Evolutionary conservation across 2,113 vertebrate genomes (phyloP).

Genomic region (Dicaeum eximium): DNA sequence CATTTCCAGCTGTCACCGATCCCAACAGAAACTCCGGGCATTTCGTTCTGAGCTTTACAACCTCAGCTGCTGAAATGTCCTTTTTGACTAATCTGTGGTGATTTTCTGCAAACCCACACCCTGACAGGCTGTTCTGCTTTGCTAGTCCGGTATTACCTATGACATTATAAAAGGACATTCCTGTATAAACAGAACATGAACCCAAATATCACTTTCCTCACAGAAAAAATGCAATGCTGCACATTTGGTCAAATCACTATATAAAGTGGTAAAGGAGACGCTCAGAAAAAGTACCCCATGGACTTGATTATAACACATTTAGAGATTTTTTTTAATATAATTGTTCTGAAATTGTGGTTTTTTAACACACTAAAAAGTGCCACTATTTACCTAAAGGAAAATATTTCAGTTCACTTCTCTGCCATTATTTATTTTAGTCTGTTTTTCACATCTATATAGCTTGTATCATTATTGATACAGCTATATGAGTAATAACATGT

Average conservation of each 20-base stretch:
- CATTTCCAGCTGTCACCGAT: background rate
- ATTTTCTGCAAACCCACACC: background rate
- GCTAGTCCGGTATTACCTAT: background rate
- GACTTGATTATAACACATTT: background rate
- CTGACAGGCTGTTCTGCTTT: background rate
- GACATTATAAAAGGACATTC: background rate
- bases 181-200: background rate
- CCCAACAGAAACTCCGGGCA: background rate
- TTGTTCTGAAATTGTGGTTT: background rate
- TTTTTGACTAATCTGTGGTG: background rate
- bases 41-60: background rate
- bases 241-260: background rate
- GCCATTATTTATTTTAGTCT: background rate
- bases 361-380: background rate
- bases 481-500: slow-evolving; percentile 20
- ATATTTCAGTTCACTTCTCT: background rate
- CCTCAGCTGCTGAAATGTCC: background rate
- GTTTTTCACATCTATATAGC: background rate
- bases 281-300: background rate
- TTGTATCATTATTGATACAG: slow-evolving; percentile 9
- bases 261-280: background rate
- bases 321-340: background rate
- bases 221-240: background rate
- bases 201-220: background rate
- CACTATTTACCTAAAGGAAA: background rate